phyloP scores from a whole-genome alignment of 2,113 vertebrate genomes.

The Passer montanus region DNA sequence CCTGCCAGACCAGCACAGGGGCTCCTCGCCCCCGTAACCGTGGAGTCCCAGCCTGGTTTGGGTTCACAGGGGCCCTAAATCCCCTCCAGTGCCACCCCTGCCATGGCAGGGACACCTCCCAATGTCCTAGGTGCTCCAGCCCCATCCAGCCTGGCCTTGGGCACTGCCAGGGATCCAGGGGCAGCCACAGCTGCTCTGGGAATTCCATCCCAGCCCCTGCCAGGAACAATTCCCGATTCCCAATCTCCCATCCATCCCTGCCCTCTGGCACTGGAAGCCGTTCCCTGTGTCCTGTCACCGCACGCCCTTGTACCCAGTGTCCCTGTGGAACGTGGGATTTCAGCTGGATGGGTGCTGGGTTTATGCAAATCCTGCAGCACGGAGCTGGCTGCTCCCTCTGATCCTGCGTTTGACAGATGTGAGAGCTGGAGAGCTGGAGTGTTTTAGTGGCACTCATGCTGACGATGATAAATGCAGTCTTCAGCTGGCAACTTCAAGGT shows the following conservation, averaged over 20 bases:
- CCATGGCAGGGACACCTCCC: background rate
- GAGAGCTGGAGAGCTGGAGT: constrained; percentile 32
- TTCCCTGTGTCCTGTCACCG: accelerated
- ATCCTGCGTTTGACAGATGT: constrained; percentile 35
- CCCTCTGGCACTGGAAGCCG: accelerated
- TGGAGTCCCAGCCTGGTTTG: accelerated
- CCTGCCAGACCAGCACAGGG: accelerated
- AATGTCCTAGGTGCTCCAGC: background rate
- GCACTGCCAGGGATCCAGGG: background rate
- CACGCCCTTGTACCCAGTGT: accelerated
- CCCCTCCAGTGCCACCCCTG: background rate
- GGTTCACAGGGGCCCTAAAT: background rate
- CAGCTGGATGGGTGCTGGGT: background rate
- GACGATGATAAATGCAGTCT: constrained; percentile 70
- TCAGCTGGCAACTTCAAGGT: constrained; percentile 61
- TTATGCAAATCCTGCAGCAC: constrained; percentile 26
- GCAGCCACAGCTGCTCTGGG: background rate
- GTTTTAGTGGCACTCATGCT: constrained; percentile 28
- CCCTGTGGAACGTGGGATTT: background rate
- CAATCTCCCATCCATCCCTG: accelerated
- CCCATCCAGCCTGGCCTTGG: background rate
- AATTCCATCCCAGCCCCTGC: background rate
- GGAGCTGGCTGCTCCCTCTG: background rate
- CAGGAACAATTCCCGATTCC: background rate
- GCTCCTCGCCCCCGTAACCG: accelerated